Evolutionary conservation across 2,113 vertebrate genomes (phyloP).

Genomic region (Takifugu flavidus): DNA sequence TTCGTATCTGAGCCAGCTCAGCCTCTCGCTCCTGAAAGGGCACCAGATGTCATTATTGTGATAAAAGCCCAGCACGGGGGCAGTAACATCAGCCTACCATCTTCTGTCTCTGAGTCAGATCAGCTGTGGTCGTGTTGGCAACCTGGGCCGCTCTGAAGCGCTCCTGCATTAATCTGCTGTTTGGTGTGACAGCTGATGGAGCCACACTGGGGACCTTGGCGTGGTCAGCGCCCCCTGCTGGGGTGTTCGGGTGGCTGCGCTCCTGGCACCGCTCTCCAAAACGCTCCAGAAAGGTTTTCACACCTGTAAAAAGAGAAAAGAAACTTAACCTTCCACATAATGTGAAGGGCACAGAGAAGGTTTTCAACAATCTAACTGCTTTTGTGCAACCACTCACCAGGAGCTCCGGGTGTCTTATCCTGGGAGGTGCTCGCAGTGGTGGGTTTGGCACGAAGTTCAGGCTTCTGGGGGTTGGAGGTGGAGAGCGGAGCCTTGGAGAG

Average conservation of each 20-base stretch:
- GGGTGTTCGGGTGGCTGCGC: constrained; percentile 65
- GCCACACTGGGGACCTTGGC: constrained; percentile 65
- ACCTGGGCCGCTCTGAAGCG: constrained; percentile 78
- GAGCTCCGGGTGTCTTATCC: constrained; percentile 68
- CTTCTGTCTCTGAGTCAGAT: constrained; percentile 82
- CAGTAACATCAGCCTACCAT: constrained; percentile 69
- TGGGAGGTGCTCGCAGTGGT: constrained; percentile 41
- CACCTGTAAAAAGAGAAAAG: constrained; percentile 49
- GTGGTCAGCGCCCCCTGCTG: constrained; percentile 36
- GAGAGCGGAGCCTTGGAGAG: constrained; percentile 13
- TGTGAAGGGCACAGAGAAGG: too few relatives aligned
- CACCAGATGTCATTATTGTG: too few relatives aligned
- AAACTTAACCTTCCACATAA: too few relatives aligned
- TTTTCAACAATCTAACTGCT: not conserved
- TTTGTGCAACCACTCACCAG: constrained; percentile 68
- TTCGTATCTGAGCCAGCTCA: constrained; percentile 86
- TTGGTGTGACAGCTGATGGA: constrained; percentile 76
- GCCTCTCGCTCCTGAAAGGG: constrained; percentile 83
- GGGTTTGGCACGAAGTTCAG: constrained; percentile 37
- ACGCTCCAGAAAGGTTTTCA: constrained; percentile 90
- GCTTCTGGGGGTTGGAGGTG: constrained; percentile 57
- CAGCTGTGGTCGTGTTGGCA: constrained; percentile 77
- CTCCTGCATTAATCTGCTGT: constrained; percentile 84
- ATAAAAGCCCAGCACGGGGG: too few relatives aligned
- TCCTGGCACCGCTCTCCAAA: constrained; percentile 89